Evolutionary conservation across 2,113 vertebrate species (phyloP), one percentile per base, ranked within the genome.

Genomic region (Caretta caretta): DNA sequence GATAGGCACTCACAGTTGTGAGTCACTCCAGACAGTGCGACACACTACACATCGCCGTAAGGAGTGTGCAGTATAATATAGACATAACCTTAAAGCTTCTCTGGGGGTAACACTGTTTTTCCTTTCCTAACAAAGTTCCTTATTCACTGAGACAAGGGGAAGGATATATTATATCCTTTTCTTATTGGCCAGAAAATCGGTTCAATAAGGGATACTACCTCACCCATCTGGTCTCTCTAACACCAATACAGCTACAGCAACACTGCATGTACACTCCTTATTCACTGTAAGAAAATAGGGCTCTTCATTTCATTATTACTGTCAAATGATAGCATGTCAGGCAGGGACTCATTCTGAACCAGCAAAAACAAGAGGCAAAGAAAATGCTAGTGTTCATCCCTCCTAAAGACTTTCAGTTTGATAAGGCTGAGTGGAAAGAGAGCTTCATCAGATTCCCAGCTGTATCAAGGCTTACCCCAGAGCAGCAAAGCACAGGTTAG

Each of bases 361-460:
- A 90, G 57, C 4, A 76, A 87, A 97, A 82, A 0, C 0, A 53
- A 89, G 54, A 88, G 3, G 92, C 50, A 88, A 92, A 94, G 72
- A 94, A 95, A 96, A 96, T 92, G 91, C 86, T 69, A 65, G 92
- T 94, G 96, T 97, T 97, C 94, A 97, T 24, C 86, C 48, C 86
- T 97, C 65, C 35, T 93, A 94, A 97, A 93, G 1, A 65, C 83
- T 92, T 95, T 79, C 25, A 75, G 29, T 97, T 96, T 97, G 87
- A 95, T 75, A 93, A 81, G 93, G 87, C 31, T 93, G 92, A 95
- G 83, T 65, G 75, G 93, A 96, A 95, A 87, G 27, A 84, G 72
- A 38, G 92, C 89, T 95, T 96, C 80, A 88, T 51, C 56, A 88
- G 92, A 62, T 24, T 54, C 81, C 85, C 87, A 92, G 87, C 93